Percentiles rank a stretch among this genome's conserved stretches.
Evolutionary conservation across 2,797 vertebrate genomes (phyloP).

Genomic region (Tokudaia tokunoshimensis): DNA sequence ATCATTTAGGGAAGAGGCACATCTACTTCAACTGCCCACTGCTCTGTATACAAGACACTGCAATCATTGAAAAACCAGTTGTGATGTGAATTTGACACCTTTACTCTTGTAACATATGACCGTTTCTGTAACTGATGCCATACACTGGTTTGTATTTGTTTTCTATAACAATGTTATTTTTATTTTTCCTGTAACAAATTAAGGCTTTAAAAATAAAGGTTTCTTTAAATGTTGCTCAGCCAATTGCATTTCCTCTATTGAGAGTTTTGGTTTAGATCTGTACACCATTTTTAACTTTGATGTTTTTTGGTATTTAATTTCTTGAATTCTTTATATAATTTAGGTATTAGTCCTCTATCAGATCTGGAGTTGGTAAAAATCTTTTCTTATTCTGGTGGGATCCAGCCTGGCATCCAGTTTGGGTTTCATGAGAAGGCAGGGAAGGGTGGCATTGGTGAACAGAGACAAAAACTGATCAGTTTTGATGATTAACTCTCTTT

Average conservation of each 20-base stretch:
- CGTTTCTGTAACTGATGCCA: slow-evolving; percentile 64
- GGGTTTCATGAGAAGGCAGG: not conserved
- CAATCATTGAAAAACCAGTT: slow-evolving; percentile 71
- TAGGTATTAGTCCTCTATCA: not conserved
- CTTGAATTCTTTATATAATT: not conserved
- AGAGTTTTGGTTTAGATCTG: not conserved
- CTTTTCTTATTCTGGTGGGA: not conserved
- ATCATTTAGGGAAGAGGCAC: slow-evolving; percentile 60
- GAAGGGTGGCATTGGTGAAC: not conserved
- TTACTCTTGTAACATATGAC: slow-evolving; percentile 78
- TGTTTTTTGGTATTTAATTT: not conserved
- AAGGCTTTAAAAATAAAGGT: not conserved
- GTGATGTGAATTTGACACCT: slow-evolving; percentile 74
- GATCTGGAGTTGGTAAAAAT: not conserved
- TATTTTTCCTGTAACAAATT: slow-evolving; percentile 26
- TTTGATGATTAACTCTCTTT: not conserved
- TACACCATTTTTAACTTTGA: not conserved
- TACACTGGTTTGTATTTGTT: slow-evolving; percentile 85
- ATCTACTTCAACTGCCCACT: slow-evolving; percentile 69
- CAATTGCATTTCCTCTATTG: not conserved
- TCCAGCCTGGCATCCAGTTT: not conserved
- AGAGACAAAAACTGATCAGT: not conserved
- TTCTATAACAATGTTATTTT: not conserved
- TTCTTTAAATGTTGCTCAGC: not conserved
- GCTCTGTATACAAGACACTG: slow-evolving; percentile 39